Evolutionary conservation across 1,140 invertebrate species (phyloP).

Genomic region (Caenorhabditis tropicalis): DNA sequence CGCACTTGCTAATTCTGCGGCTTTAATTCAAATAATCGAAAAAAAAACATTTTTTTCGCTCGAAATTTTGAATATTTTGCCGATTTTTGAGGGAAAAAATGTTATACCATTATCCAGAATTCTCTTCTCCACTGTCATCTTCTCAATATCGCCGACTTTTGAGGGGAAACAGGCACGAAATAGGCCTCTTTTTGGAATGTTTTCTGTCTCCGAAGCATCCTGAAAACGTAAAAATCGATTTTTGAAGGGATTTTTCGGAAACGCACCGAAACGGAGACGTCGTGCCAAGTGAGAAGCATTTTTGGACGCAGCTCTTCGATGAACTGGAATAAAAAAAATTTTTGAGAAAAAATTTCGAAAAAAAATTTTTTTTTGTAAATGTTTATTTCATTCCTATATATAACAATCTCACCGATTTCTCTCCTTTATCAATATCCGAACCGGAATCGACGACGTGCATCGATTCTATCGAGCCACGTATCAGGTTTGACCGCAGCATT

Average conservation of each 20-base stretch:
- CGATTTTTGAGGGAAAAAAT: too few species aligned
- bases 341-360: background rate
- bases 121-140: background rate
- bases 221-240: background rate
- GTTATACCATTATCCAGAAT: slow-evolving; percentile 12
- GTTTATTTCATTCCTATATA: background rate
- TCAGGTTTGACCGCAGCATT: background rate
- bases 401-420: slow-evolving; percentile 3
- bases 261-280: background rate
- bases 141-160: slow-evolving; percentile 10
- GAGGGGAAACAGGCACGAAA: background rate
- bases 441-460: background rate
- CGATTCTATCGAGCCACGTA: background rate
- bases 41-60: background rate
- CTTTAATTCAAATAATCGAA: too few species aligned
- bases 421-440: background rate
- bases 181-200: background rate
- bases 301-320: background rate
- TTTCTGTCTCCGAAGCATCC: background rate
- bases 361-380: too few species aligned
- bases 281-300: slow-evolving; percentile 12
- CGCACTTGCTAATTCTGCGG: too few species aligned
- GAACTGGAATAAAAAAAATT: background rate
- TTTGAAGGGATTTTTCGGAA: background rate
- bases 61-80: background rate